Evolutionary conservation across 2,797 vertebrate genomes (phyloP).

Genomic region (Coreius guichenoti): DNA sequence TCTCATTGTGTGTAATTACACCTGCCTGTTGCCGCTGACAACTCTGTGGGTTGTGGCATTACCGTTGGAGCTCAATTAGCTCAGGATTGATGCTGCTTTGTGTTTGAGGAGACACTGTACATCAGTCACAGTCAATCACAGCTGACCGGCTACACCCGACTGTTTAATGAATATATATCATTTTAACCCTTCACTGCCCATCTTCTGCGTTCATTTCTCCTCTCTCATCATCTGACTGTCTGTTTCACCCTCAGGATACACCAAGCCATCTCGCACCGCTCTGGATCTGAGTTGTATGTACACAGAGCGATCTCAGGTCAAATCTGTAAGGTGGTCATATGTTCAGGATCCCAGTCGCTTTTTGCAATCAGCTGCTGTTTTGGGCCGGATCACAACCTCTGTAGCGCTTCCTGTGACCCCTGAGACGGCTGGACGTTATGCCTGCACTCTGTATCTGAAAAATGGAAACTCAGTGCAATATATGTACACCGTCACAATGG

Average conservation of each 20-base stretch:
- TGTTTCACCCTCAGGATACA: conserved; percentile 64
- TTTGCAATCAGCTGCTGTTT: conserved; percentile 32
- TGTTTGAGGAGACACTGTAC: conserved; percentile 76
- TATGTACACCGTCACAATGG: conserved; percentile 58
- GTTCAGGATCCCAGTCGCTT: conserved; percentile 60
- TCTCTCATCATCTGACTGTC: conserved; percentile 31
- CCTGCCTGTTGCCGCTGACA: conserved; percentile 75
- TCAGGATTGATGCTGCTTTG: conserved; percentile 79
- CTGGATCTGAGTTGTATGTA: conserved; percentile 72
- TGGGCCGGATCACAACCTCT: conserved; percentile 62
- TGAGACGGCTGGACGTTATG: conserved; percentile 76
- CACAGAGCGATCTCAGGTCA: conserved; percentile 65
- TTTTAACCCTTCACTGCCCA: conserved; percentile 71
- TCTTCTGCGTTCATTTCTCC: conserved; percentile 32
- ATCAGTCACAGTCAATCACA: conserved; percentile 79
- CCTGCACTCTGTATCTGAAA: conserved; percentile 72
- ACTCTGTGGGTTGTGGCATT: conserved; percentile 74
- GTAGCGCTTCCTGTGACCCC: conserved; percentile 70
- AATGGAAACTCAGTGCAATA: conserved; percentile 68
- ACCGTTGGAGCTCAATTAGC: conserved; percentile 76
- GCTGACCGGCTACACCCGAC: conserved; percentile 73
- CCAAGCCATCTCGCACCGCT: background rate
- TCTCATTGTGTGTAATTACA: conserved; percentile 85
- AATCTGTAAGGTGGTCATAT: conserved; percentile 65
- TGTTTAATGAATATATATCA: conserved; percentile 81